Evolutionary conservation across 92 coral and sea anemone genomes (phyloP), one percentile per base, ranked within the genome.

Genomic region (Heliopora coerulea): DNA sequence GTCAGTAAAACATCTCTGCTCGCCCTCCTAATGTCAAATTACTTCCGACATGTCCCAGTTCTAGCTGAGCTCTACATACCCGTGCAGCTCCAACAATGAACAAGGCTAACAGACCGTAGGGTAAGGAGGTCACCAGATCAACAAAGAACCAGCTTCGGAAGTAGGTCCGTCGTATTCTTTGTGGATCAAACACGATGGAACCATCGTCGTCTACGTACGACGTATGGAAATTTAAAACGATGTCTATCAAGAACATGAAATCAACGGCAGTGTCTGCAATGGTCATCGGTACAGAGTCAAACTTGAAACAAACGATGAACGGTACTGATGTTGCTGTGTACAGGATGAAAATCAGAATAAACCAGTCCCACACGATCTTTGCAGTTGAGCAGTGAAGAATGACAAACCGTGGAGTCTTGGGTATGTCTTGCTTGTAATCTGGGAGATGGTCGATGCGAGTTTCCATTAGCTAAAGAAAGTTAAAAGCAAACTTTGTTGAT

Each of bases 251-350:
- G 25, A 95, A 95, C 65, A 95, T 72, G 86, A 90, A 85, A 54
- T 95, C 99, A 1, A 95, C 99, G n/a, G 88, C 37, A 61, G 87
- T 73, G 31, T 90, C 99, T 6, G 91, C 56, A 49, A 91, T 56
- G 42, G 89, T 85, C 35, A 90, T 63, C 6, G 73, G 54, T 0
- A 19, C 0, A 3, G 80, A 68, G 30, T 86, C 86, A 63, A 72
- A 92, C 6, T 24, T 50, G 58, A 95, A 95, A 56, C 99, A 95
- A 12, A 95, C 96, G 2, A 95, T 86, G 80, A 95, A 95, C 0
- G 99, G 99, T 18, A 95, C 96, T 3, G 96, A 85, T 25, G 91
- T 88, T 23, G 97, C 91, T 0, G 99, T 95, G 83, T 95, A 95
- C 29, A 95, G 87, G 0, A 96, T 95, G 39, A 95, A 84, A 46